phyloP scores from a whole-genome alignment of 2,113 vertebrate species.

The Oreochromis niloticus region DNA sequence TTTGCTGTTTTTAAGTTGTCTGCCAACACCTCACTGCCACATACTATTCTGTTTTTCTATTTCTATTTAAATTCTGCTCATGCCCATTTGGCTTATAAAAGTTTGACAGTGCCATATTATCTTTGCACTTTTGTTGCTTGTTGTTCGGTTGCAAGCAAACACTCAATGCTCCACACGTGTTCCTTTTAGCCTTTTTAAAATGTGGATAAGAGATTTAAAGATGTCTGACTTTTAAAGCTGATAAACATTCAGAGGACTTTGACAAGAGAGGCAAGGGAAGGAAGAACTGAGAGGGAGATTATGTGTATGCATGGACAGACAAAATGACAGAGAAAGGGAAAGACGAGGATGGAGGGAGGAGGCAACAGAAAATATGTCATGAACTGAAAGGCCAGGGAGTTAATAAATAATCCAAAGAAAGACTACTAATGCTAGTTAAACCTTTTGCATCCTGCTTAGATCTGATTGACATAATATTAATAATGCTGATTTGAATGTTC shows the following conservation, averaged over 20 bases:
- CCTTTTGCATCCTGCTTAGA: neutral
- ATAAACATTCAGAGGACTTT: neutral
- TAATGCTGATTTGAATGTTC: neutral
- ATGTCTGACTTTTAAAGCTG: neutral
- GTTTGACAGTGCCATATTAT: neutral
- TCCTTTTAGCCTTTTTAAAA: neutral
- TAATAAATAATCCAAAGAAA: neutral
- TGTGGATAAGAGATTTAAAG: neutral
- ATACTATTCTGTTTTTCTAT: neutral
- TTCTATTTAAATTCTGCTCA: neutral
- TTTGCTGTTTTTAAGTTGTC: neutral
- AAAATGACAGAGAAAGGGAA: neutral
- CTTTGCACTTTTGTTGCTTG: neutral
- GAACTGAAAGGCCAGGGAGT: neutral
- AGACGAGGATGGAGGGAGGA: neutral
- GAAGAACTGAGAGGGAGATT: neutral
- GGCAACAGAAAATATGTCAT: neutral
- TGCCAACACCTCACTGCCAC: neutral
- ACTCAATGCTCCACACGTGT: neutral
- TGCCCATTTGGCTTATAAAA: neutral
- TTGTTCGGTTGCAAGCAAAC: neutral
- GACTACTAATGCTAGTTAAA: neutral
- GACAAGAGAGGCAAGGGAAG: neutral
- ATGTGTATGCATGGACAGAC: neutral
- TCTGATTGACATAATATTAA: neutral